Conservation (phyloP, 1,140 invertebrate genomes). For the Microvelia longipes region DNA sequence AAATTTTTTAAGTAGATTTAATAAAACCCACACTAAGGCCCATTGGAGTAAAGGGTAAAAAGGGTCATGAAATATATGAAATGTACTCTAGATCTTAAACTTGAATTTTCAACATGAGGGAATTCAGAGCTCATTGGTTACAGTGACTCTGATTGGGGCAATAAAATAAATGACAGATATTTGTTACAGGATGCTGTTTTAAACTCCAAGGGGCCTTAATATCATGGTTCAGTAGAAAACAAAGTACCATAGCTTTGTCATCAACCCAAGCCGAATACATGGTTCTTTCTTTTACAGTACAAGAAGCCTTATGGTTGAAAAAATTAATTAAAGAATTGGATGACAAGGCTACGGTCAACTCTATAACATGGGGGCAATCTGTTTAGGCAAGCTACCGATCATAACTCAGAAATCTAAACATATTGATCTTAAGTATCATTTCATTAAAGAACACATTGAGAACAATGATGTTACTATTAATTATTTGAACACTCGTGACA, state of each 20-base stretch:
- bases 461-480: conserved; percentile 7
- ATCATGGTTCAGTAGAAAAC: conserved; percentile 25
- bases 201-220: conserved; percentile 17
- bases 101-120: conserved; percentile 18
- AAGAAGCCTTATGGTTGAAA: conserved; percentile 14
- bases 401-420: neutral
- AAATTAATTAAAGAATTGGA: conserved; percentile 8
- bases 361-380: conserved; percentile 1
- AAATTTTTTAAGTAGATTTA: conserved; percentile 17
- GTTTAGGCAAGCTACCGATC: neutral
- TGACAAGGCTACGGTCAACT: neutral
- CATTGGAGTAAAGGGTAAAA: conserved; percentile 23
- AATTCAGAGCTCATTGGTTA: conserved; percentile 18
- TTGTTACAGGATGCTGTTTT: conserved; percentile 29
- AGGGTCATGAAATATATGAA: conserved; percentile 24
- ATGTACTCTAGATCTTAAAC: conserved; percentile 24
- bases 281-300: conserved; percentile 9
- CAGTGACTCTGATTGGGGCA: conserved; percentile 28
- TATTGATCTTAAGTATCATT: conserved; percentile 1
- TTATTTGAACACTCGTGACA: neutral
- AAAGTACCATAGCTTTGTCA: conserved; percentile 16
- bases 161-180: conserved; percentile 21
- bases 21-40: conserved; percentile 7
- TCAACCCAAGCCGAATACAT: conserved; percentile 15
- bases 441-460: neutral